Evolutionary conservation across 2,113 vertebrate genomes (phyloP), one percentile per base, ranked within the genome.

Genomic region (Rhinopomastus cyanomelas): DNA sequence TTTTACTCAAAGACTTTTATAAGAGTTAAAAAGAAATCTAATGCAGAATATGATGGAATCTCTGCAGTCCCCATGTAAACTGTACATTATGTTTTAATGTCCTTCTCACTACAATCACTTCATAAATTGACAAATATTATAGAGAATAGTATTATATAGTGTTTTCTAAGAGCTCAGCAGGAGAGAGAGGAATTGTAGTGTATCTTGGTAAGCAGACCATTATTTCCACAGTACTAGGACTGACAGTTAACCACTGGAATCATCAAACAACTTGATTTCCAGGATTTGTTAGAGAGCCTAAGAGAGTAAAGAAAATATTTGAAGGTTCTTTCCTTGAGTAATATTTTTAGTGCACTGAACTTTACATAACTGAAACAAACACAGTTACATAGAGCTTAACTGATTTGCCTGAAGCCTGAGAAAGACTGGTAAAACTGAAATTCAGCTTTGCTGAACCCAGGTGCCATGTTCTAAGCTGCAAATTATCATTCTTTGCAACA

Each of bases 111-210:
- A 26, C n/a, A 65, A 53, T 32, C 57, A 48, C 26, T 68, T 87
- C 16, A 30, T 37, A 62, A 78, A n/a, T 11, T 17, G 11, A 17
- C 22, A 64, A 26, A 9, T 56, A 10, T 64, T 34, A 36, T 2
- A 1, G 5, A 85, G 30, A 64, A 61, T 6, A 13, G 8, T 29
- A 59, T 44, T 83, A 53, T 5, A 1, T 1, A 0, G 2, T 34
- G 9, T 19, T 68, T 72, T 77, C 6, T 7, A 82, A 69, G 8
- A 16, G 25, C 11, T 57, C 7, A 16, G 8, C 5, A 39, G 59
- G 62, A 44, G 11, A 75, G 7, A 22, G 18, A 36, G 5, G 30
- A 69, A 59, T 11, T 11, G 2, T 8, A 5, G 4, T 6, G 9
- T 37, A 37, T 1, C 1, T 69, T 5, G 3, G 2, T 48, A 32